These are phyloP conservation scores for Nothura maculosa DNA, from an alignment of 2,797 vertebrate species.

Conservation along the genomic window DNA sequence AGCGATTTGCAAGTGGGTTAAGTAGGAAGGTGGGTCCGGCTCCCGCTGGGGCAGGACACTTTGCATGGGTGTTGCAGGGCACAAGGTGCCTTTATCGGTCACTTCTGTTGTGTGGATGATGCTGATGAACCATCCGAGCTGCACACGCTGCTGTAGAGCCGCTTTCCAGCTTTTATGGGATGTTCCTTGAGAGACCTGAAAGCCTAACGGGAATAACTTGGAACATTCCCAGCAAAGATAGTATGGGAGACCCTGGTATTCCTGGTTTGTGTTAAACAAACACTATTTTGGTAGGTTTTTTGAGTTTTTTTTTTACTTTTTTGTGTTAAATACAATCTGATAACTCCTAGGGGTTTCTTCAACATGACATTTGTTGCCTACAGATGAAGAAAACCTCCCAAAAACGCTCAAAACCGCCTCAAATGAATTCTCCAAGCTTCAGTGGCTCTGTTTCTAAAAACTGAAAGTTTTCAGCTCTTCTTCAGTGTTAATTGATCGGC, in stretches of 20 bases:
- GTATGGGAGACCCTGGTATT: not conserved
- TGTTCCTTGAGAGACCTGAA: not conserved
- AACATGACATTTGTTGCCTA: too few species aligned
- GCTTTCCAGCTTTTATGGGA: accelerated
- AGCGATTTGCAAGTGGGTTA: not conserved
- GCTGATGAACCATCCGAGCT: accelerated
- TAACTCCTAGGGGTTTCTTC: not conserved
- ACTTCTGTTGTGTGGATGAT: not conserved
- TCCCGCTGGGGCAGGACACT: too few species aligned
- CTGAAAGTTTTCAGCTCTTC: not conserved
- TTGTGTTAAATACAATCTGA: not conserved
- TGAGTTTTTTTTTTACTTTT: not conserved
- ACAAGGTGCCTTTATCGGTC: not conserved
- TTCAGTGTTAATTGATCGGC: not conserved
- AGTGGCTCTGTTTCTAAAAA: not conserved
- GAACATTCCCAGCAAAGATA: not conserved
- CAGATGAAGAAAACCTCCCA: not conserved
- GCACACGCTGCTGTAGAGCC: accelerated
- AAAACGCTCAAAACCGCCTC: not conserved
- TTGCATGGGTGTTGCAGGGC: not conserved
- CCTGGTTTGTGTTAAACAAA: not conserved
- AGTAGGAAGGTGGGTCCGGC: not conserved
- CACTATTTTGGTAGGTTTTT: not conserved
- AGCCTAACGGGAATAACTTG: not conserved
- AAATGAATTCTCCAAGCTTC: not conserved